A percentile compares a stretch with the other conserved stretches of the same genome.
Conservation (phyloP, 2,797 vertebrate species). For the Enteromius treurensis region DNA sequence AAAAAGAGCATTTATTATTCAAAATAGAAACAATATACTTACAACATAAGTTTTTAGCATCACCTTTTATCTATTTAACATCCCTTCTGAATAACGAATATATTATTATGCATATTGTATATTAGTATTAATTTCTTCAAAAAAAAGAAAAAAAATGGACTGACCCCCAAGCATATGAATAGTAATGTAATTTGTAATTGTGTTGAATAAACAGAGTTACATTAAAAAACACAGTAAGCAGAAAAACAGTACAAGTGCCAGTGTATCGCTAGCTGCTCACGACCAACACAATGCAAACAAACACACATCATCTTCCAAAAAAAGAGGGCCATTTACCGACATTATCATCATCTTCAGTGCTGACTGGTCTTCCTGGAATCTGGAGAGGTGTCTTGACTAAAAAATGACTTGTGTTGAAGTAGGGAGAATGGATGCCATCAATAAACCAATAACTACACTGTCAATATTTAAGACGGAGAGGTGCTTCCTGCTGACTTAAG, state of each 20-base stretch:
- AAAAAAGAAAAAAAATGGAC: accelerated
- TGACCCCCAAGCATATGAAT: no score
- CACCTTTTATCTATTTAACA: no score
- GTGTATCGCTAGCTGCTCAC: not conserved
- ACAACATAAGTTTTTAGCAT: no score
- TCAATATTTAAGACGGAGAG: slow-evolving; percentile 72
- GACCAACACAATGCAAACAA: not conserved
- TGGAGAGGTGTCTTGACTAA: not conserved
- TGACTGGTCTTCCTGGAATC: slow-evolving; percentile 1
- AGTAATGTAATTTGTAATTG: no score
- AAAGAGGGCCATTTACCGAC: not conserved
- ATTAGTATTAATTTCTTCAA: no score
- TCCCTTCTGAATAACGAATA: not conserved
- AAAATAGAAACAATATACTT: not conserved
- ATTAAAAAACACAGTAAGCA: not conserved
- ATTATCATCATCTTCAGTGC: not conserved
- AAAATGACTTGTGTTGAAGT: not conserved
- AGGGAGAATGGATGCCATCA: slow-evolving; percentile 68
- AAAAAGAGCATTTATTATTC: not conserved
- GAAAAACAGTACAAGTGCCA: not conserved
- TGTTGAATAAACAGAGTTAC: no score
- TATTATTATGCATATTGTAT: no score
- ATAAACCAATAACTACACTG: slow-evolving; percentile 63
- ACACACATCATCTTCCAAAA: not conserved
- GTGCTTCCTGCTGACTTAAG: slow-evolving; percentile 60